Evolutionary conservation across 2,113 vertebrate species (phyloP).

Genomic region (Clarias gariepinus): DNA sequence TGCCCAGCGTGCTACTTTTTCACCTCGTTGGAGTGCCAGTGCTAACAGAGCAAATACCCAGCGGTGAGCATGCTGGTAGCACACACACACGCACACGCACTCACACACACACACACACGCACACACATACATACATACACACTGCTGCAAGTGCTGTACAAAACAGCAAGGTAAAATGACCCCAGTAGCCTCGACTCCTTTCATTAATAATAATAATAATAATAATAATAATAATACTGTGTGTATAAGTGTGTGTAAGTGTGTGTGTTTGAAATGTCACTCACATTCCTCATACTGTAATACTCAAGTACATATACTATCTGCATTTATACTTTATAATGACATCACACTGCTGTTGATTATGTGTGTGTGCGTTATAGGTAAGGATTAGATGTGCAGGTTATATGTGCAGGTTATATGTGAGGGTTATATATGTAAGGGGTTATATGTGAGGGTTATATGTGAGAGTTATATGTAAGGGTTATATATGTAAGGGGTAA

Average conservation of each 20-base stretch:
- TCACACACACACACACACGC: constrained; percentile 1
- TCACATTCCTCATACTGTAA: neutral
- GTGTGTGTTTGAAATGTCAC: neutral
- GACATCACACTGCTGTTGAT: neutral
- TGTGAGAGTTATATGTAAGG: too few species aligned
- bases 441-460: too few species aligned
- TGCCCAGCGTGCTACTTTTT: neutral
- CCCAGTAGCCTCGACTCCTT: neutral
- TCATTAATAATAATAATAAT: constrained; percentile 3
- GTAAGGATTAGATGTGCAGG: too few species aligned
- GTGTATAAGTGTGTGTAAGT: neutral
- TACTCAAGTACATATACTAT: neutral
- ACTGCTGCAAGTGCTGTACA: neutral
- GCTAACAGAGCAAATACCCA: constrained; percentile 7
- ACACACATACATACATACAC: constrained; percentile 3
- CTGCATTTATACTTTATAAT: neutral
- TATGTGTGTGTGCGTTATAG: neutral
- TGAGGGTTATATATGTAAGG: too few species aligned
- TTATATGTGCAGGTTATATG: neutral
- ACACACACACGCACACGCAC: constrained; percentile 6
- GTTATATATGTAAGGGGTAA: too few species aligned
- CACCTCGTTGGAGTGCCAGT: constrained; percentile 13
- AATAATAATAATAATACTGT: neutral
- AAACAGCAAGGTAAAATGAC: constrained; percentile 1
- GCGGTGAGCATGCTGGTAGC: neutral